These are phyloP conservation scores for Sepiola atlantica DNA, from an alignment of 2,888 invertebrate species.

Conservation along the genomic window DNA sequence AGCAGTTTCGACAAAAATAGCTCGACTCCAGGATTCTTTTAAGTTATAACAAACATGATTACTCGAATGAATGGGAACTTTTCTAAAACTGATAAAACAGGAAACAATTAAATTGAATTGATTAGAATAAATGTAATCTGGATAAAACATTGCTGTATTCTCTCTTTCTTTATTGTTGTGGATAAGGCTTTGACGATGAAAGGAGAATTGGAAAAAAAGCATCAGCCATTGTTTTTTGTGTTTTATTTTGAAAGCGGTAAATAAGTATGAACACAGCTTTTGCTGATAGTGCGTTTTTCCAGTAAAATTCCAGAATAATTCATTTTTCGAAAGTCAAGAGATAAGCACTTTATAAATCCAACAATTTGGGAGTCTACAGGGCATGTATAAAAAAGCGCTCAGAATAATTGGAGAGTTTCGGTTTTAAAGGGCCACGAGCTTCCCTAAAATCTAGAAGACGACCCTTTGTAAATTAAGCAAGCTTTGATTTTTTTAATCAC, in stretches of 20 bases:
- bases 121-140: neutral
- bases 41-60: neutral
- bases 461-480: too few relatives aligned
- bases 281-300: neutral
- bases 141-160: neutral
- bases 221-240: neutral
- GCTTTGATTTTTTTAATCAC: too few relatives aligned
- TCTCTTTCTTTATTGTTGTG: neutral
- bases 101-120: slow-evolving; percentile 12
- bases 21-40: slow-evolving; percentile 1
- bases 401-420: too few relatives aligned
- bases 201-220: neutral
- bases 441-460: too few relatives aligned
- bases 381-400: too few relatives aligned
- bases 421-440: too few relatives aligned
- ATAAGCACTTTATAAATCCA: too few relatives aligned
- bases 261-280: neutral
- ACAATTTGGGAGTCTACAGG: too few relatives aligned
- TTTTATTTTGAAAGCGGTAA: neutral
- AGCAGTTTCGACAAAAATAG: neutral
- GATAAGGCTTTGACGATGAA: neutral
- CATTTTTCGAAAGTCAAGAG: neutral
- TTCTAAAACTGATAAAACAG: slow-evolving; percentile 14
- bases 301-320: neutral
- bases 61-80: neutral